phyloP scores from a whole-genome alignment of 1,140 invertebrate genomes.

The Sipha flava region DNA sequence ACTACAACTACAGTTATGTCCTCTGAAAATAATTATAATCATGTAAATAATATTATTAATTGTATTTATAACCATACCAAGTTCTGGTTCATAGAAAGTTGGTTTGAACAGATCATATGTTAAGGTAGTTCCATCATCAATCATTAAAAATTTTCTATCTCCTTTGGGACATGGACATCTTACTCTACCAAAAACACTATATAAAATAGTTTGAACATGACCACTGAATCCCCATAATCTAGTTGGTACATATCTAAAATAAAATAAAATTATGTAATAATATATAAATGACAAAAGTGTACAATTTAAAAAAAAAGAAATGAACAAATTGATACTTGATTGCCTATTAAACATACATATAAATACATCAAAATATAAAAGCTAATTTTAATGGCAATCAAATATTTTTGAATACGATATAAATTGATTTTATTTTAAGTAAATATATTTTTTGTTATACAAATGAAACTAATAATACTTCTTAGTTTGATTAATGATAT shows the following conservation, averaged over 20 bases:
- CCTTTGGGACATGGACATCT: slow-evolving; percentile 78
- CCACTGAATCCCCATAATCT: slow-evolving; percentile 88
- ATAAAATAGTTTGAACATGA: slow-evolving; percentile 83
- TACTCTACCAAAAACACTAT: slow-evolving; percentile 79
- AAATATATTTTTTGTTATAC: neutral
- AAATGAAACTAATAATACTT: neutral
- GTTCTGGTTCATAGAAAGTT: slow-evolving; percentile 45
- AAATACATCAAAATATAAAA: neutral
- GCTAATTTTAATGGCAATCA: neutral
- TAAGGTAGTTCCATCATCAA: slow-evolving; percentile 75
- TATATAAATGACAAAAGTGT: neutral
- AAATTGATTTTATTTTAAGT: neutral
- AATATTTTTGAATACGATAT: too few relatives aligned
- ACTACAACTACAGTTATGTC: slow-evolving; percentile 81
- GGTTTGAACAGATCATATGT: slow-evolving; percentile 89
- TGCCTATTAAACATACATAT: neutral
- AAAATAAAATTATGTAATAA: neutral
- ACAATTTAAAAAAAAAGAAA: neutral
- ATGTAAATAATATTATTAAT: neutral
- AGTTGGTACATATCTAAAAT: slow-evolving; percentile 80
- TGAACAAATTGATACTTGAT: neutral
- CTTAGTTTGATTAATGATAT: neutral
- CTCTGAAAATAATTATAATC: slow-evolving; percentile 50
- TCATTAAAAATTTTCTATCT: slow-evolving; percentile 60
- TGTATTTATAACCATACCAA: neutral